phyloP scores from a whole-genome alignment of 1,140 invertebrate species.

The Wasmannia auropunctata region DNA sequence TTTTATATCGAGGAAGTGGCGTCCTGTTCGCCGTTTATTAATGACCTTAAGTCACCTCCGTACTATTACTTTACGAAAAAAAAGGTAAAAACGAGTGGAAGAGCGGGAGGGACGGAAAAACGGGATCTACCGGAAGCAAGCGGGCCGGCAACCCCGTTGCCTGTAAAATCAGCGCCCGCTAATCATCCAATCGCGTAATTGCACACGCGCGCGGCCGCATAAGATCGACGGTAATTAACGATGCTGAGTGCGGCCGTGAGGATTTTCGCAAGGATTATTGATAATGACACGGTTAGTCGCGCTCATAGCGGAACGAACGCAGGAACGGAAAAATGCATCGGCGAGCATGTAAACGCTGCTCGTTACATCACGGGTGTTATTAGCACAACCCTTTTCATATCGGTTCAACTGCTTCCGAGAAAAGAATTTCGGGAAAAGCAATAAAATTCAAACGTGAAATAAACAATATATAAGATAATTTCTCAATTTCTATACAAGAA shows the following conservation, averaged over 20 bases:
- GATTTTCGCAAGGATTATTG: slow-evolving; percentile 54
- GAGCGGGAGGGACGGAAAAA: slow-evolving; percentile 61
- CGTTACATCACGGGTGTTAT: neutral
- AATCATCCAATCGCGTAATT: slow-evolving; percentile 79
- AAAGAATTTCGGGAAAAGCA: neutral
- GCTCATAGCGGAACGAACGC: slow-evolving; percentile 39
- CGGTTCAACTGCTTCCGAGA: neutral
- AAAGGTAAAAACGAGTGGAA: slow-evolving; percentile 46
- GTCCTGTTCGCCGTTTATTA: slow-evolving; percentile 1
- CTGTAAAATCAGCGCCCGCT: slow-evolving; percentile 61
- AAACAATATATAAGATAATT: neutral
- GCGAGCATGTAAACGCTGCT: neutral
- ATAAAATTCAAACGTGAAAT: neutral
- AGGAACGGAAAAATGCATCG: slow-evolving; percentile 5
- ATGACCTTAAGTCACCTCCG: slow-evolving; percentile 5
- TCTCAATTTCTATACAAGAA: neutral
- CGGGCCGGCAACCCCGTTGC: slow-evolving; percentile 9
- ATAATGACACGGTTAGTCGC: slow-evolving; percentile 50
- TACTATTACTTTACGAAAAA: neutral
- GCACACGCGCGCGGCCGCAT: slow-evolving; percentile 53
- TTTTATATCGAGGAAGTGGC: neutral
- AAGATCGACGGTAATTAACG: slow-evolving; percentile 74
- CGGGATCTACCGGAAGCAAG: slow-evolving; percentile 63
- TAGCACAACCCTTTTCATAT: neutral
- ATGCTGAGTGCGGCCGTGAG: slow-evolving; percentile 32